Conservation (phyloP, 2,797 vertebrate genomes). For the Hydrophis major region DNA sequence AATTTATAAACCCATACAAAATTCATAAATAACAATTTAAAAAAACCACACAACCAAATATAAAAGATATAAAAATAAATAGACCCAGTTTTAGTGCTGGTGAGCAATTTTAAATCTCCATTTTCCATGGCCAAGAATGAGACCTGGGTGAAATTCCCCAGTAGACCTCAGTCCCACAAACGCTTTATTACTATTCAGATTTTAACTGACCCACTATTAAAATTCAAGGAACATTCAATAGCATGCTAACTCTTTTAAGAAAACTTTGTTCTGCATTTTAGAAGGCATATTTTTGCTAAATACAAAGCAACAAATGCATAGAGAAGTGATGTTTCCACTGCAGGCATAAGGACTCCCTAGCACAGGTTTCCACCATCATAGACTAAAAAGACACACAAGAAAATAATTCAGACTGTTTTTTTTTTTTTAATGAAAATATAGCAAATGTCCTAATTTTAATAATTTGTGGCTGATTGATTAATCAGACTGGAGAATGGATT, state of each 20-base stretch:
- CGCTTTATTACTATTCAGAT: conserved; percentile 73
- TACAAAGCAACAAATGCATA: neutral
- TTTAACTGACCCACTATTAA: conserved; percentile 64
- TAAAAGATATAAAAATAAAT: neutral
- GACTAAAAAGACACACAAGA: neutral
- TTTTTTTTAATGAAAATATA: neutral
- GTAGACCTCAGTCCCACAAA: conserved; percentile 74
- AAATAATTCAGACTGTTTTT: neutral
- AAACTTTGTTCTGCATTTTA: neutral
- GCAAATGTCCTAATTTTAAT: neutral
- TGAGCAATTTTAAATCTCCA: neutral
- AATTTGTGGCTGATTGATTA: neutral
- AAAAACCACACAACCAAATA: neutral
- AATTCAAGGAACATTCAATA: conserved; percentile 63
- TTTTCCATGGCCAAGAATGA: neutral
- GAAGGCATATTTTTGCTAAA: neutral
- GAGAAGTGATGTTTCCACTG: neutral
- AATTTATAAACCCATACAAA: neutral
- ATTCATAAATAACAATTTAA: neutral
- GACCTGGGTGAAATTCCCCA: neutral
- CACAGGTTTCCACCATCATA: neutral
- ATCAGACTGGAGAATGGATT: neutral
- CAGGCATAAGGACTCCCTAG: neutral
- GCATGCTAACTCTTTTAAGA: neutral
- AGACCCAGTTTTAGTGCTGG: neutral